Conservation (phyloP, 2,888 invertebrate species). For the Sthenelais limicola region DNA sequence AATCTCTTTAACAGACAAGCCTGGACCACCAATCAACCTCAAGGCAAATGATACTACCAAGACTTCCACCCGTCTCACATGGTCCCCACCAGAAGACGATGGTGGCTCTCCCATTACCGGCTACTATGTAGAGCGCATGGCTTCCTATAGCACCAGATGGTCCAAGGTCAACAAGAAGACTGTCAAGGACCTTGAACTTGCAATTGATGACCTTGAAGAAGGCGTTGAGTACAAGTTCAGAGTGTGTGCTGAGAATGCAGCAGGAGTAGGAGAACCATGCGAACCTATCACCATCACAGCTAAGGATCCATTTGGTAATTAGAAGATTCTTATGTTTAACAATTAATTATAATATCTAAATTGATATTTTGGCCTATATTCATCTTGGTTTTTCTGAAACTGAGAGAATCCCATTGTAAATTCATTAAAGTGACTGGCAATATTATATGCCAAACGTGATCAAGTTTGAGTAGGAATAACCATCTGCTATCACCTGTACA, state of each 20-base stretch:
- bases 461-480: no score
- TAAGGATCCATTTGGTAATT: conserved; percentile 51
- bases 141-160: conserved; percentile 57
- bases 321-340: no score
- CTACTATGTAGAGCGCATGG: conserved; percentile 62
- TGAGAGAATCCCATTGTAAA: no score
- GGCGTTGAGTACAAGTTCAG: conserved; percentile 89
- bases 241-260: conserved; percentile 87
- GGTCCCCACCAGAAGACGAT: conserved; percentile 72
- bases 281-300: conserved; percentile 48
- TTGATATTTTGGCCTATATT: no score
- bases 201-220: conserved; percentile 77
- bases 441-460: no score
- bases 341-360: no score
- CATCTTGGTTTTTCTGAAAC: no score
- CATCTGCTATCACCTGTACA: neutral
- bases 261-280: conserved; percentile 81
- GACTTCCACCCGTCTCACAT: conserved; percentile 64
- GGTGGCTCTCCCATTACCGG: conserved; percentile 68
- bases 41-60: conserved; percentile 59
- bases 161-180: conserved; percentile 46
- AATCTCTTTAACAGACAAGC: conserved; percentile 57
- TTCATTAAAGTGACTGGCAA: no score
- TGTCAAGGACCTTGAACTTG: conserved; percentile 53
- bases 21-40: conserved; percentile 64